These are phyloP conservation scores for Prionailurus viverrinus DNA, from an alignment of 2,113 vertebrate genomes.

Conservation along the genomic window DNA sequence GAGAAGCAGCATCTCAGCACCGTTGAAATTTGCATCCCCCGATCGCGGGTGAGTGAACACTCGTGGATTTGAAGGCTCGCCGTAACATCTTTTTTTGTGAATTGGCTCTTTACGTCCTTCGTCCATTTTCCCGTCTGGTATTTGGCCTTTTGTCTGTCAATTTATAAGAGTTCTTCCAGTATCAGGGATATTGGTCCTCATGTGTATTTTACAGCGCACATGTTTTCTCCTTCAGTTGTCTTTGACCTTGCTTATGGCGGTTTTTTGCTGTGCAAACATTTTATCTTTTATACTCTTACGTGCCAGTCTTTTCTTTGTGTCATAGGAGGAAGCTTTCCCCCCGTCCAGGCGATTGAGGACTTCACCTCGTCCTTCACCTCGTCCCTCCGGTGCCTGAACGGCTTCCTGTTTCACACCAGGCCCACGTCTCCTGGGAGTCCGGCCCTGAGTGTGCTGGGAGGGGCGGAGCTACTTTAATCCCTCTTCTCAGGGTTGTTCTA, in stretches of 20 bases:
- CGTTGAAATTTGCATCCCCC: accelerated
- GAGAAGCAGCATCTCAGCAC: accelerated
- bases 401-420: not conserved
- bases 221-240: not conserved
- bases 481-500: no score
- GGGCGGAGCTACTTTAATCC: accelerated
- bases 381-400: accelerated
- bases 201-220: accelerated
- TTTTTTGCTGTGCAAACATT: not conserved
- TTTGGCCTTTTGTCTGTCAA: not conserved
- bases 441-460: not conserved
- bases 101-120: not conserved
- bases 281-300: not conserved
- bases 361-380: accelerated
- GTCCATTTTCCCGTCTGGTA: not conserved
- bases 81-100: not conserved
- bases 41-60: accelerated
- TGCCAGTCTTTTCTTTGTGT: not conserved
- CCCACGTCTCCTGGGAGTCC: no score
- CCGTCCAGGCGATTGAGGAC: not conserved
- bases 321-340: accelerated
- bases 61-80: not conserved
- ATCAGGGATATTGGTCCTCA: accelerated
- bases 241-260: not conserved
- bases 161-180: not conserved